These are phyloP conservation scores for Endomychus coccineus DNA, from an alignment of 2,888 invertebrate species.

Conservation along the genomic window DNA sequence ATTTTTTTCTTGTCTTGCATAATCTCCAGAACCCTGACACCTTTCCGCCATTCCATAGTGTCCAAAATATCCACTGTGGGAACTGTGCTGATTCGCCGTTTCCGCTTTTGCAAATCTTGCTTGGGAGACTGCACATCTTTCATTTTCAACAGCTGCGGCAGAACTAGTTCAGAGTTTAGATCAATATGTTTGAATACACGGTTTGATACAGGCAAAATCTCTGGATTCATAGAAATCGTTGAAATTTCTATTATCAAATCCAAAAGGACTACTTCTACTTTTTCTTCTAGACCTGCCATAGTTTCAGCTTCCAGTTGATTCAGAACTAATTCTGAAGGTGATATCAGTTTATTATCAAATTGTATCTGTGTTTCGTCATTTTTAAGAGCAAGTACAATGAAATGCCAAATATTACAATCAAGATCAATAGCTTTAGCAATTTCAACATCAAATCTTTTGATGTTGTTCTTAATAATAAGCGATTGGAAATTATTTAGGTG, in stretches of 20 bases:
- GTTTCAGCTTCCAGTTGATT: slow-evolving; percentile 52
- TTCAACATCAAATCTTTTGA: slow-evolving; percentile 29
- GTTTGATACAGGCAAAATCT: slow-evolving; percentile 53
- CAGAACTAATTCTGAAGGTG: slow-evolving; percentile 47
- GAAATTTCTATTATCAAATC: slow-evolving; percentile 50
- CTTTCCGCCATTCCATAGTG: slow-evolving; percentile 67
- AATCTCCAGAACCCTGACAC: slow-evolving; percentile 72
- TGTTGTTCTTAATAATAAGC: slow-evolving; percentile 26
- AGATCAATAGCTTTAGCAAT: slow-evolving; percentile 26
- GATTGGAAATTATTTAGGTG: slow-evolving; percentile 25
- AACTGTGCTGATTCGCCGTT: slow-evolving; percentile 42
- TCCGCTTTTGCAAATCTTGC: slow-evolving; percentile 41
- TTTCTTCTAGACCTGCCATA: slow-evolving; percentile 47
- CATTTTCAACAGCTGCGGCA: slow-evolving; percentile 55
- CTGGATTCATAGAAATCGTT: slow-evolving; percentile 52
- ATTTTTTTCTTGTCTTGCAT: slow-evolving; percentile 81
- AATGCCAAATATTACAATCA: slow-evolving; percentile 48
- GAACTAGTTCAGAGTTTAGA: slow-evolving; percentile 55
- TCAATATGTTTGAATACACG: slow-evolving; percentile 60
- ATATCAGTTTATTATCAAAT: slow-evolving; percentile 24
- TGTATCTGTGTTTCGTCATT: slow-evolving; percentile 47
- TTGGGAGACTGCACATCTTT: slow-evolving; percentile 46
- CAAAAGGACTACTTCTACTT: slow-evolving; percentile 45
- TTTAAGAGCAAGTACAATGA: slow-evolving; percentile 50
- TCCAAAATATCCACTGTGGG: slow-evolving; percentile 57